phyloP scores from a whole-genome alignment of 1,140 invertebrate species.

The Spodoptera litura region DNA sequence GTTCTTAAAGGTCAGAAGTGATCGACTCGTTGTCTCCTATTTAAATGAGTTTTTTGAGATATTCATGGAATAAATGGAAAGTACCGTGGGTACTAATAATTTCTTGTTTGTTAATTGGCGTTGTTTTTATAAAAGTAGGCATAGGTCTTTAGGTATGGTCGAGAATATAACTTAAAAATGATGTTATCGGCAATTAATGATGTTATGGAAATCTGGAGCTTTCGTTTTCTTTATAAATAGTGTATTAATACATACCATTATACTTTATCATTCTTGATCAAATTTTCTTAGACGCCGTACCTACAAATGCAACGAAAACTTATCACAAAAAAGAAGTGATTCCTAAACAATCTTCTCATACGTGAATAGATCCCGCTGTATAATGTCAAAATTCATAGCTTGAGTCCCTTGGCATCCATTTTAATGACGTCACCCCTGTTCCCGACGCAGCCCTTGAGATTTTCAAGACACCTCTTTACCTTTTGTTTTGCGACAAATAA shows the following conservation, averaged over 20 bases:
- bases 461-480: constrained; percentile 57
- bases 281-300: too few species aligned
- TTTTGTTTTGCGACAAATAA: constrained; percentile 59
- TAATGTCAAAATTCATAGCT: constrained; percentile 65
- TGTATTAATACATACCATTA: too few species aligned
- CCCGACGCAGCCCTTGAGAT: constrained; percentile 67
- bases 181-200: too few species aligned
- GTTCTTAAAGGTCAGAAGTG: constrained; percentile 45
- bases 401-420: constrained; percentile 68
- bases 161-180: too few species aligned
- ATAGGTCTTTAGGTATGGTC: too few species aligned
- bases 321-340: too few species aligned
- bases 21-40: constrained; percentile 9
- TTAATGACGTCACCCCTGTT: constrained; percentile 74
- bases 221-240: too few species aligned
- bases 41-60: constrained; percentile 40
- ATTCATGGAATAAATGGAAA: not conserved
- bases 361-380: constrained; percentile 61
- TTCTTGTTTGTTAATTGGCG: too few species aligned
- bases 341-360: not conserved
- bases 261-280: too few species aligned
- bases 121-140: too few species aligned
- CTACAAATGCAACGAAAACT: too few species aligned
- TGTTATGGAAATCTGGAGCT: too few species aligned
- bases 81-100: not conserved